These are phyloP conservation scores for Diachasmimorpha longicaudata DNA, from an alignment of 1,140 invertebrate species.

Conservation along the genomic window DNA sequence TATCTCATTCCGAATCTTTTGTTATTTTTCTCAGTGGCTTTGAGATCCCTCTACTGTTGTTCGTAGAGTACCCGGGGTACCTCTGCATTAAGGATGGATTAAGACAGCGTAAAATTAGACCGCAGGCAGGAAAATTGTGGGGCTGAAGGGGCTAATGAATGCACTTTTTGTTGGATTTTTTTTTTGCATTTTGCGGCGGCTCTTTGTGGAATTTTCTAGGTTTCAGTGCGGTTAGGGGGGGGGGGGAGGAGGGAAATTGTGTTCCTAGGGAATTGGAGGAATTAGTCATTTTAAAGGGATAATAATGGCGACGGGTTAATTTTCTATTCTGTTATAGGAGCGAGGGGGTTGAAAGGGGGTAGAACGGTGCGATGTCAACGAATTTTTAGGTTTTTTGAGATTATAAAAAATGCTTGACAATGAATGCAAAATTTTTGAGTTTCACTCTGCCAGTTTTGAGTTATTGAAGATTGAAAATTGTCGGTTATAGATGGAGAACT, in stretches of 20 bases:
- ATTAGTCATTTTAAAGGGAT: too few relatives aligned
- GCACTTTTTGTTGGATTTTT: neutral
- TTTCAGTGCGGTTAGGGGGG: too few relatives aligned
- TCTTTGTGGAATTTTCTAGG: too few relatives aligned
- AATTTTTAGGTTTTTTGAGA: too few relatives aligned
- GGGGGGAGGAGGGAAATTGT: too few relatives aligned
- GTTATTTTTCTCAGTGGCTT: neutral
- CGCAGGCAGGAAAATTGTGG: neutral
- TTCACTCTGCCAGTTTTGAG: neutral
- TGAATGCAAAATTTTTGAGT: neutral
- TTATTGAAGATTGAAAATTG: neutral
- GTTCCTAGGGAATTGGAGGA: too few relatives aligned
- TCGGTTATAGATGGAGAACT: too few relatives aligned
- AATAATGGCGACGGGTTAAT: too few relatives aligned
- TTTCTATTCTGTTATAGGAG: too few relatives aligned
- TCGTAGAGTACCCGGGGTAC: neutral
- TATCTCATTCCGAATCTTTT: neutral
- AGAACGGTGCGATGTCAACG: too few relatives aligned
- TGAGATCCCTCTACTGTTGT: neutral
- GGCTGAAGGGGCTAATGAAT: neutral
- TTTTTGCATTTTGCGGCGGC: too few relatives aligned
- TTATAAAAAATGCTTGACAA: neutral
- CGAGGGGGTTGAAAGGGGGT: too few relatives aligned
- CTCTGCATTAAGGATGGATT: conserved; percentile 2
- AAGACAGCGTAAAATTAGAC: neutral